A percentile compares a stretch with the other conserved stretches of the same genome.
phyloP scores from a whole-genome alignment of 2,888 invertebrate species.

The Spilarctia lutea region DNA sequence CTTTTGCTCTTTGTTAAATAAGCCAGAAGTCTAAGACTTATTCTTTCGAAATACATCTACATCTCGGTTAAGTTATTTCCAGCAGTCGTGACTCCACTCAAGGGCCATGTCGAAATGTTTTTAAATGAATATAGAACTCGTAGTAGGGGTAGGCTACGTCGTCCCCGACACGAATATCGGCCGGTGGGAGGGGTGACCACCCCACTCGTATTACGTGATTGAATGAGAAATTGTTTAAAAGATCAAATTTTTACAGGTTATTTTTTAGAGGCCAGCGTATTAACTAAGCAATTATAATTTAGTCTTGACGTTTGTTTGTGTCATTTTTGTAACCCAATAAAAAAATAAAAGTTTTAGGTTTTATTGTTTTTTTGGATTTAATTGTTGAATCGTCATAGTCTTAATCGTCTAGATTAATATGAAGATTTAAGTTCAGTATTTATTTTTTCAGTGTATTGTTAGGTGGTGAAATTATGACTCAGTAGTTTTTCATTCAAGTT shows the following conservation, averaged over 20 bases:
- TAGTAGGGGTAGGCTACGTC: conserved; percentile 67
- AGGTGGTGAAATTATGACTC: background rate
- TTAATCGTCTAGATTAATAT: too few species aligned
- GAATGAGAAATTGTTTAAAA: conserved; percentile 80
- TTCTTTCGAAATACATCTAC: background rate
- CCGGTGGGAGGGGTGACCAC: conserved; percentile 58
- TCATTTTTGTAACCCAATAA: background rate
- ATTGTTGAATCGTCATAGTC: too few species aligned
- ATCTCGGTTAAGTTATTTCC: conserved; percentile 13
- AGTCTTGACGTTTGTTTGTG: background rate
- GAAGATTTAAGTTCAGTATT: background rate
- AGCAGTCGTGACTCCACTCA: conserved; percentile 11
- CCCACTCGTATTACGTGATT: conserved; percentile 78
- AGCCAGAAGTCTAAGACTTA: background rate
- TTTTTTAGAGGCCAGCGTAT: conserved; percentile 49
- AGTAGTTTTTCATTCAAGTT: background rate
- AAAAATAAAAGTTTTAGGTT: background rate
- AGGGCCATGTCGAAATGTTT: conserved; percentile 33
- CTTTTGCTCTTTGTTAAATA: background rate
- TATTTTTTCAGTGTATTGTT: background rate
- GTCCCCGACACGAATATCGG: conserved; percentile 67
- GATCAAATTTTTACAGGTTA: conserved; percentile 67
- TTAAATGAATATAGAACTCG: conserved; percentile 53
- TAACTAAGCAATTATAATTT: conserved; percentile 28
- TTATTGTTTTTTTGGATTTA: background rate